A percentile compares a stretch with the other conserved stretches of the same genome.
phyloP scores from a whole-genome alignment of 2,888 invertebrate genomes.

The Zygothrica quintamaculata region DNA sequence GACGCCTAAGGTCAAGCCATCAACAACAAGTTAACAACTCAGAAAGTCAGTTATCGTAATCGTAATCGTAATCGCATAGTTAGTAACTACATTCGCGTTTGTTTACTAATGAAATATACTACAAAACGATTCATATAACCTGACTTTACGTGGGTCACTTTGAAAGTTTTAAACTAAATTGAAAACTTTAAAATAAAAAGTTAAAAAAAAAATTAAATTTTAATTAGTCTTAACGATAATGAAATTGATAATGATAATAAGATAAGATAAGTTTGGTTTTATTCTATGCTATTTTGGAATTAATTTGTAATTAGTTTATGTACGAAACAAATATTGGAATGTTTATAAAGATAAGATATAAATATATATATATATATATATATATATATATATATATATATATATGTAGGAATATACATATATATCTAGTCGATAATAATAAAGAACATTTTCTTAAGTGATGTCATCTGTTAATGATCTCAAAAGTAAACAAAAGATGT shows the following conservation, averaged over 20 bases:
- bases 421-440: slow-evolving; percentile 15
- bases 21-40: slow-evolving; percentile 41
- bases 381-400: background rate
- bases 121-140: slow-evolving; percentile 50
- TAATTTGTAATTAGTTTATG: no score
- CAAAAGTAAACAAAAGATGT: no score
- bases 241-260: no score
- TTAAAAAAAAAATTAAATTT: no score
- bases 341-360: no score
- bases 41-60: slow-evolving; percentile 28
- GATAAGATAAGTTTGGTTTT: background rate
- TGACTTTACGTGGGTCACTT: slow-evolving; percentile 28
- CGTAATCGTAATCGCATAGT: slow-evolving; percentile 70
- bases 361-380: background rate
- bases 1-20: slow-evolving; percentile 71
- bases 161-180: slow-evolving; percentile 18
- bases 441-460: background rate
- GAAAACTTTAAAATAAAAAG: no score
- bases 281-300: background rate
- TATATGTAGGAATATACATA: no score
- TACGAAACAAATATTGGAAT: no score
- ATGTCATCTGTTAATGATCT: no score
- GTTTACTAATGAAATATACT: slow-evolving; percentile 72
- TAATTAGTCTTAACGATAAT: no score
- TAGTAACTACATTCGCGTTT: slow-evolving; percentile 70